Percentiles rank a stretch among this genome's conserved stretches.
Conservation (phyloP, 2,888 invertebrate species). For the Apodemia duryi region DNA sequence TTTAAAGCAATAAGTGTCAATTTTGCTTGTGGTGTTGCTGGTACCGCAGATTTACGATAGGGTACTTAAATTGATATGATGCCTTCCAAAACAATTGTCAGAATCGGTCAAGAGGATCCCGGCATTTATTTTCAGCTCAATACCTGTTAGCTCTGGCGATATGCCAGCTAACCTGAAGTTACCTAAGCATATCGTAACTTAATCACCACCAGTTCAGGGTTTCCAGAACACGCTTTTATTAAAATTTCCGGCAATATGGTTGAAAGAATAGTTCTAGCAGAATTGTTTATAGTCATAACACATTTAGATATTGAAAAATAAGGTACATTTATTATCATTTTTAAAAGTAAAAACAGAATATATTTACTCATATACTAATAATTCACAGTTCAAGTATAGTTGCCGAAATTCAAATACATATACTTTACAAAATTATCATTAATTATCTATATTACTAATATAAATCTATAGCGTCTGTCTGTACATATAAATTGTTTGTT, state of each 20-base stretch:
- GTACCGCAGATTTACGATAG: constrained; percentile 11
- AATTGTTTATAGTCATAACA: too few relatives aligned
- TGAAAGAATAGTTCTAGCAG: too few relatives aligned
- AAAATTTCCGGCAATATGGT: background rate
- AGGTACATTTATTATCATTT: too few relatives aligned
- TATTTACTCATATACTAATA: too few relatives aligned
- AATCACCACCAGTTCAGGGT: constrained; percentile 10
- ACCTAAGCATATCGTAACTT: constrained; percentile 36
- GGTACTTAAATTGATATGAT: constrained; percentile 34
- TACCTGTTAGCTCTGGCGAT: constrained; percentile 42
- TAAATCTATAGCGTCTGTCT: too few relatives aligned
- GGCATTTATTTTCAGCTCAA: constrained; percentile 39
- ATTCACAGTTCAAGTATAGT: too few relatives aligned
- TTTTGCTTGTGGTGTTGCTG: background rate
- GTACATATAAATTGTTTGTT: too few relatives aligned
- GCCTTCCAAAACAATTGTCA: constrained; percentile 38
- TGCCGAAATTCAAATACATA: too few relatives aligned
- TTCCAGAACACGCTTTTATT: background rate
- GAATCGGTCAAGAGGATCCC: constrained; percentile 37
- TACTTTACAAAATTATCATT: too few relatives aligned
- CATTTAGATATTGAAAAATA: too few relatives aligned
- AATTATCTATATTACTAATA: too few relatives aligned
- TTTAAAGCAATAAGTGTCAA: constrained; percentile 7
- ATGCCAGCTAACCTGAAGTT: constrained; percentile 44
- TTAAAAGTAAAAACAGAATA: too few relatives aligned